Conservation (phyloP, 2,888 invertebrate species). For the Cheilosia pagana region DNA sequence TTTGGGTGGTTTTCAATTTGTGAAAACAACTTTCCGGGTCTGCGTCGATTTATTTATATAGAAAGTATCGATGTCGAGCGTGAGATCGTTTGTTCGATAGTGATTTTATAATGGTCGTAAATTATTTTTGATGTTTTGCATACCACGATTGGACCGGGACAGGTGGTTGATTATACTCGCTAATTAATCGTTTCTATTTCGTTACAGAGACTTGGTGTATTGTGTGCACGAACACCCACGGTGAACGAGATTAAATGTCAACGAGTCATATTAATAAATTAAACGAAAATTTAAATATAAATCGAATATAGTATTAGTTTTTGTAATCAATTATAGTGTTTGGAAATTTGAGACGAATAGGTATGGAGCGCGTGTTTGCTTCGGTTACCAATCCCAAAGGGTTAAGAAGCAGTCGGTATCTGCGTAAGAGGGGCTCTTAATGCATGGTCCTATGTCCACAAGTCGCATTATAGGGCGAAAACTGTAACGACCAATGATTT, state of each 20-base stretch:
- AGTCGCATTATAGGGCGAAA: too few relatives aligned
- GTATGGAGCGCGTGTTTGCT: too few relatives aligned
- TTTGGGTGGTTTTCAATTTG: conserved; percentile 53
- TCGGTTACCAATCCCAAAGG: too few relatives aligned
- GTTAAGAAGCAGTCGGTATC: too few relatives aligned
- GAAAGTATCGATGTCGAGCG: conserved; percentile 27
- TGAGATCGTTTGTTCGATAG: conserved; percentile 41
- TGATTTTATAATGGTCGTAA: conserved; percentile 36
- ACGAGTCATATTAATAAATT: conserved; percentile 41
- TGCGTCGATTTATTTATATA: background rate
- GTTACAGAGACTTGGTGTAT: conserved; percentile 29
- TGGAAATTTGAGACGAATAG: too few relatives aligned
- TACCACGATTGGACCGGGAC: conserved; percentile 5
- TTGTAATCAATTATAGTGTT: too few relatives aligned
- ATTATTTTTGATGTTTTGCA: conserved; percentile 55
- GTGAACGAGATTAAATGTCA: conserved; percentile 47
- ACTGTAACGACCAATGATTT: too few relatives aligned
- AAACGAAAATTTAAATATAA: background rate
- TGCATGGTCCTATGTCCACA: too few relatives aligned
- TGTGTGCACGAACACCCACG: conserved; percentile 62
- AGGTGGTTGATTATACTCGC: conserved; percentile 6
- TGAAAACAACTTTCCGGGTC: conserved; percentile 24
- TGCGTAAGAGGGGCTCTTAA: too few relatives aligned
- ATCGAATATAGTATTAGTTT: background rate
- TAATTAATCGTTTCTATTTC: conserved; percentile 28